Base-by-base conservation (phyloP, 2,888 invertebrate genomes). In the Conomelus anceps region DNA sequence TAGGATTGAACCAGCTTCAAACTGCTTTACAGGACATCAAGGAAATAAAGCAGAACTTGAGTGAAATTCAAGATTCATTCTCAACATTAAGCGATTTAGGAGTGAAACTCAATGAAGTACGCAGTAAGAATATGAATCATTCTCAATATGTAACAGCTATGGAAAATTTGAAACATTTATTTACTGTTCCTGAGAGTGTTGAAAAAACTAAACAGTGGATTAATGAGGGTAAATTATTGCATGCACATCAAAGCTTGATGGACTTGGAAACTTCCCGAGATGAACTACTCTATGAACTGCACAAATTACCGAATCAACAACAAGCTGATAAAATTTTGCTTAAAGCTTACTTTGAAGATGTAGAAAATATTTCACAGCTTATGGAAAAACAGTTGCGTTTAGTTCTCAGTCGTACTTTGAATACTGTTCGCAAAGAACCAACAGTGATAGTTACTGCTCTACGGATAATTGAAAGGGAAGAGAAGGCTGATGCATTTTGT, bases 121-220 rank as follows among this genome's bases (percentile, higher is more conserved):
- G 98, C 24, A 97, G 98, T 91, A 99, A 99, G 93, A 99, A 99
- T 93, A 97, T 97, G 91, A 96, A 97, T 22, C 98, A 99, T 93
- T 99, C 99, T 0, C 99, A 99, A 93, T 98, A 99, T 93, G 98
- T 98, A 0, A 99, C 99, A 0, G 99, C 99, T 0, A 98, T 98
- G 95, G 99, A 99, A 93, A 99, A 99, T 93, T 94, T 99, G 26
- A 99, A 99, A 93, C 99, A 99, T 92, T 99, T 99, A 91, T 99
- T 99, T 92, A 99, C 98, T 86, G 98, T 99, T 0, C 99, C 98
- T 13, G 98, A 98, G 92, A 98, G 98, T 93, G 98, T 99, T 0
- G 97, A 98, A 89, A 98, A 98, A 93, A 98, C 99, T 0, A 97
- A 98, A 93, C 96, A 97, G 89, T 96, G 98, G 94, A 99, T 99